Percentiles rank a stretch among this genome's conserved stretches.
Conservation (phyloP, 2,113 vertebrate genomes). For the Pachycephala philippinensis region DNA sequence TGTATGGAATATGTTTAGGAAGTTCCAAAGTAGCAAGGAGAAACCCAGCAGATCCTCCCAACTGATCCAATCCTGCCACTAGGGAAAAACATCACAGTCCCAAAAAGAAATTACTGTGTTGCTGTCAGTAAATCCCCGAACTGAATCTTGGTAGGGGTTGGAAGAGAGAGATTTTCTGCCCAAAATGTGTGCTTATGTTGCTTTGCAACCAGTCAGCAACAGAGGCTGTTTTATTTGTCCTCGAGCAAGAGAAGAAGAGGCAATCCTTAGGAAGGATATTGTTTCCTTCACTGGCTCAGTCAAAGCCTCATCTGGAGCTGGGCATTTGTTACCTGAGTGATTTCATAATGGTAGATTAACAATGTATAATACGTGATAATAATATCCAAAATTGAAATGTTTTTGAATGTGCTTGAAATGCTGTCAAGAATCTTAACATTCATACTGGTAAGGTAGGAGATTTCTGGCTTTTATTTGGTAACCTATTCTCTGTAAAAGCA, state of each 20-base stretch:
- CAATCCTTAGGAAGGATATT: neutral
- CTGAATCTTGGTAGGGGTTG: neutral
- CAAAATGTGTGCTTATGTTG: neutral
- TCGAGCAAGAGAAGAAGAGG: neutral
- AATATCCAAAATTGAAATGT: neutral
- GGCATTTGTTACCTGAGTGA: neutral
- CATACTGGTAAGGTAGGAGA: neutral
- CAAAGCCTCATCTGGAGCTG: neutral
- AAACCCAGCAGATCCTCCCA: neutral
- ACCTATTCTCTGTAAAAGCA: neutral
- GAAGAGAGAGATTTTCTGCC: neutral
- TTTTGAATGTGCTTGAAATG: neutral
- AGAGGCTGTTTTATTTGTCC: neutral
- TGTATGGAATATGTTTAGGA: neutral
- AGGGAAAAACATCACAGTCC: neutral
- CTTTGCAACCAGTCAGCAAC: neutral
- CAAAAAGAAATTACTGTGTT: neutral
- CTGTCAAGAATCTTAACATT: neutral
- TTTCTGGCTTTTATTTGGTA: constrained; percentile 32
- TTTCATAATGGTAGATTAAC: neutral
- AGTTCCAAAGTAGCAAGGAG: neutral
- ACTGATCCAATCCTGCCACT: neutral
- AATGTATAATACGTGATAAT: neutral
- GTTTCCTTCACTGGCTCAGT: neutral
- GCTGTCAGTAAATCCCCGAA: neutral